Base-by-base conservation (phyloP, 2,113 vertebrate genomes). In the Poeciliopsis prolifica region DNA sequence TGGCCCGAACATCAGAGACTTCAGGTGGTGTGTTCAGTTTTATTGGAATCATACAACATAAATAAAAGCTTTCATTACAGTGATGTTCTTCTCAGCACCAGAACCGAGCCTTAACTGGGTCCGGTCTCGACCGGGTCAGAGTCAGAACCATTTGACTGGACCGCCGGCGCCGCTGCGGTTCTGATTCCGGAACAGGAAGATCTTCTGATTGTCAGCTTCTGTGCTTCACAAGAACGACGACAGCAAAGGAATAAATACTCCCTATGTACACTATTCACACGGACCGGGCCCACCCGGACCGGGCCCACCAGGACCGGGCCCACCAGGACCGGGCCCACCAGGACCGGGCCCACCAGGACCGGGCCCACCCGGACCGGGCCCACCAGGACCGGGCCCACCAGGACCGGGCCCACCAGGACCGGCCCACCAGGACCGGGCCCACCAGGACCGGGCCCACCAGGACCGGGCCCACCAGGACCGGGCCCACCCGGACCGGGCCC, bases 161-260 rank as follows among this genome's bases (percentile, higher is more conserved):
- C 24, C 3, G 22, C 22, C 10, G 48, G 44, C 51, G 40, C n/a
- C 8, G 31, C 26, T 5, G 37, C 6, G 70, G 63, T 70, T 70
- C 30, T 79, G 31, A 29, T 62, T 68, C 54, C 29, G 31, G 54
- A 71, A 69, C 26, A 29, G 54, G 64, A 61, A 51, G 48, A 60
- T 42, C 6, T 3, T 75, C 51, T 22, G 86, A 85, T 85, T 79
- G 75, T 88, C 76, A 85, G 67, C 83, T 33, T 82, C 75, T 75
- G 28, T 83, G 86, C 85, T 83, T 82, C 72, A 84, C 65, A 37
- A 88, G 44, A 87, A 88, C 61, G 4, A 80, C 66, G n/a, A 88
- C 83, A 87, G 29, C 2, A 74, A 83, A 80, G 78, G 87, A 92
- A 90, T 90, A 92, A 92, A 92, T 92, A 92, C 83, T 83, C 83